Conservation (phyloP, 2,888 invertebrate genomes). For the Calameuta idolon region DNA sequence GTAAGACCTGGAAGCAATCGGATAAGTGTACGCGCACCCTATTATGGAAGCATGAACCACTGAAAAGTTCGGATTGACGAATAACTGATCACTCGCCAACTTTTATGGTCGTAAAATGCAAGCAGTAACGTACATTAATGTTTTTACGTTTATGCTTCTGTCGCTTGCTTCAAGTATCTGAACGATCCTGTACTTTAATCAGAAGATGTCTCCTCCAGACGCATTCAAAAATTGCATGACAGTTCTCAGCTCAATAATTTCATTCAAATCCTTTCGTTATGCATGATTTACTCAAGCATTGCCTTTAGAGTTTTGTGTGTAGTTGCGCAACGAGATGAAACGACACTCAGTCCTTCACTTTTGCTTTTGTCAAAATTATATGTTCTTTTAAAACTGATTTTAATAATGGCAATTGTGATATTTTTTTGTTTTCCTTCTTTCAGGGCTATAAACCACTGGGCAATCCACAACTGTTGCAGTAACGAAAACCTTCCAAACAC, state of each 20-base stretch:
- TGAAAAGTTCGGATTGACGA: slow-evolving; percentile 26
- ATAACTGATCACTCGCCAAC: neutral
- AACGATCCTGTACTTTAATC: neutral
- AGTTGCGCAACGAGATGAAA: neutral
- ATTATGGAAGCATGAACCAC: slow-evolving; percentile 65
- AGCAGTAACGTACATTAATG: slow-evolving; percentile 30
- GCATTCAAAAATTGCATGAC: neutral
- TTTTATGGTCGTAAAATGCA: slow-evolving; percentile 19
- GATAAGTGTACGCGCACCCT: slow-evolving; percentile 49
- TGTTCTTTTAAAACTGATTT: neutral
- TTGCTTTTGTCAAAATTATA: neutral
- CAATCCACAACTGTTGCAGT: slow-evolving; percentile 39
- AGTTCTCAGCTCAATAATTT: neutral
- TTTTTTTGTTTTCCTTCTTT: slow-evolving; percentile 21
- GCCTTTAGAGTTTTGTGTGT: neutral
- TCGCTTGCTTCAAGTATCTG: neutral
- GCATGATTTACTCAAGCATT: neutral
- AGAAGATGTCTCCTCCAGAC: neutral
- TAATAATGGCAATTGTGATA: neutral
- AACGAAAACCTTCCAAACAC: neutral
- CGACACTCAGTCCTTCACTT: neutral
- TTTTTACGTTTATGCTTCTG: slow-evolving; percentile 5
- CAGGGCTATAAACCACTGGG: slow-evolving; percentile 60
- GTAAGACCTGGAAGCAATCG: slow-evolving; percentile 63
- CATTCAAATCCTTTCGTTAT: neutral